Percentiles rank a stretch among this genome's conserved stretches.
phyloP scores from a whole-genome alignment of 2,888 invertebrate genomes.

The Parelbella ahira region DNA sequence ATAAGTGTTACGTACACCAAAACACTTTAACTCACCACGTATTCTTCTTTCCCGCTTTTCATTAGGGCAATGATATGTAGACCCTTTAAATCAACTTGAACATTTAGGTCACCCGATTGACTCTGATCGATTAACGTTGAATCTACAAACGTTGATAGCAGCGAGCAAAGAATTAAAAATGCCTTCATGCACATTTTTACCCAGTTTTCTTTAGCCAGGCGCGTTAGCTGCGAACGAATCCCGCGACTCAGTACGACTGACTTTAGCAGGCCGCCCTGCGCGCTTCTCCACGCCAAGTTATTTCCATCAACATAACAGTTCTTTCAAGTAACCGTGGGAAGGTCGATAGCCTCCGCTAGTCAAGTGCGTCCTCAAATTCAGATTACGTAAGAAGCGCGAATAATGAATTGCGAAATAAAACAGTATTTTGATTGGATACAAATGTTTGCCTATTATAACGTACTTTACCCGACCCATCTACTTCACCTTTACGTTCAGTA shows the following conservation, averaged over 20 bases:
- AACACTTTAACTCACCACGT: conserved; percentile 82
- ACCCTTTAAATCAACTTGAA: conserved; percentile 89
- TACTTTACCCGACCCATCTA: too few species aligned
- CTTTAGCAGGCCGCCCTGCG: conserved; percentile 50
- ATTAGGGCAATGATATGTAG: conserved; percentile 86
- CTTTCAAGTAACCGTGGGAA: conserved; percentile 73
- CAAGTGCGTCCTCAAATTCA: conserved; percentile 50
- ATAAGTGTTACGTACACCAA: too few species aligned
- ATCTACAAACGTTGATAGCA: conserved; percentile 39
- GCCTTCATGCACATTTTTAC: conserved; percentile 30
- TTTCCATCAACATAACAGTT: conserved; percentile 77
- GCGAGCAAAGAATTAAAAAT: conserved; percentile 33
- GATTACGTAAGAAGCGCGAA: conserved; percentile 62
- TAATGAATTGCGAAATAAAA: too few species aligned
- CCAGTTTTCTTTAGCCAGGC: too few species aligned
- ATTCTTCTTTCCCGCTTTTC: conserved; percentile 81
- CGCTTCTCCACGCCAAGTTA: conserved; percentile 61
- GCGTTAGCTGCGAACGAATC: conserved; percentile 45
- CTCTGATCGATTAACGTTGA: conserved; percentile 82
- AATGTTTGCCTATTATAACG: too few species aligned
- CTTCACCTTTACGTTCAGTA: too few species aligned
- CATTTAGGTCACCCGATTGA: conserved; percentile 89
- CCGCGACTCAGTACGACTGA: conserved; percentile 55
- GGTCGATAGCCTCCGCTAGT: conserved; percentile 74
- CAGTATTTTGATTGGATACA: too few species aligned